A percentile compares a stretch with the other conserved stretches of the same genome.
Evolutionary conservation across 2,113 vertebrate species (phyloP).

Genomic region (Lanius collurio): DNA sequence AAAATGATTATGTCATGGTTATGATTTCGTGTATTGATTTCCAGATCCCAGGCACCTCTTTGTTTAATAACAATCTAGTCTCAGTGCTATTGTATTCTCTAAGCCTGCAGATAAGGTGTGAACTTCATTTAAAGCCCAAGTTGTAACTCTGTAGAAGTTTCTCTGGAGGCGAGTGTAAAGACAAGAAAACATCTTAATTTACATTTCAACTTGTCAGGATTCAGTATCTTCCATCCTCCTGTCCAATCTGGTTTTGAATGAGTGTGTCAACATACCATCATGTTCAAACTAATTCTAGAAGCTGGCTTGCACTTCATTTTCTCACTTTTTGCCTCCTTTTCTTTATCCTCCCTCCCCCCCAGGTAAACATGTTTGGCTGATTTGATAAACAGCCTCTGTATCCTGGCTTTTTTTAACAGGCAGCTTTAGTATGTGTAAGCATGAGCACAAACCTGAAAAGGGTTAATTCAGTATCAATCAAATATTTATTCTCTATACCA

Average conservation of each 20-base stretch:
- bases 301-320: background rate
- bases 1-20: background rate
- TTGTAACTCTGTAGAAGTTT: background rate
- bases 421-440: background rate
- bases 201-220: background rate
- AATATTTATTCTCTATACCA: conserved; percentile 25
- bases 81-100: background rate
- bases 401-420: background rate
- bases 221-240: background rate
- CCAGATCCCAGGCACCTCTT: background rate
- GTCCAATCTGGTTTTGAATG: background rate
- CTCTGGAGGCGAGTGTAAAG: background rate
- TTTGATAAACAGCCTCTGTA: background rate
- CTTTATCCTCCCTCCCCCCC: background rate
- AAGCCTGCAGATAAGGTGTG: background rate
- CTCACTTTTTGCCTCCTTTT: background rate
- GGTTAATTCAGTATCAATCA: conserved; percentile 16
- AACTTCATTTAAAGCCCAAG: background rate
- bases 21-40: background rate
- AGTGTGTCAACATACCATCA: background rate
- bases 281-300: conserved; percentile 3
- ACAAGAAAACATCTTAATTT: background rate
- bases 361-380: background rate
- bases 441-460: background rate
- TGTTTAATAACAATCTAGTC: background rate